These are phyloP conservation scores for Perizoma flavofasciatum DNA, from an alignment of 2,888 invertebrate genomes.

Conservation along the genomic window DNA sequence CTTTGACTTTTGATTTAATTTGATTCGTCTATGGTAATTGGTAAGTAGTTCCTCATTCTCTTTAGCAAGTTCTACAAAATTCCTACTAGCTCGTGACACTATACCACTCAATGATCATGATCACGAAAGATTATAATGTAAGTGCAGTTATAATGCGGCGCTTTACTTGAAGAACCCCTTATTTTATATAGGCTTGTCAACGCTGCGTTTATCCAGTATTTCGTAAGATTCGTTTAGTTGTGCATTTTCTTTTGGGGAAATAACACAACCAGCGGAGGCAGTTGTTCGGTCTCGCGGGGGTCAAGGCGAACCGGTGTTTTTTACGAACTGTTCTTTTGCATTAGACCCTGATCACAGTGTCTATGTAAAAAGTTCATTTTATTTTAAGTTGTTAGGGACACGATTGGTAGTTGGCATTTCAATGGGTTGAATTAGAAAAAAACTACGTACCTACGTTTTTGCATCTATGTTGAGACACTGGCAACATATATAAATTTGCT, in stretches of 20 bases:
- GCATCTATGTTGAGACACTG: too few species aligned
- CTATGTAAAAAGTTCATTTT: constrained; percentile 22
- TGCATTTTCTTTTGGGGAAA: constrained; percentile 31
- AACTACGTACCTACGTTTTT: background rate
- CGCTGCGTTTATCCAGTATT: background rate
- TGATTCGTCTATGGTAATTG: background rate
- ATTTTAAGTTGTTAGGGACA: constrained; percentile 16
- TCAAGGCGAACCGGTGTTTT: constrained; percentile 54
- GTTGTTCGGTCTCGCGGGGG: constrained; percentile 37
- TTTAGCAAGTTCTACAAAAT: too few species aligned
- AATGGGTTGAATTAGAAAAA: constrained; percentile 9
- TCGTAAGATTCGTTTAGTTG: constrained; percentile 1
- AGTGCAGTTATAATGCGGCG: too few species aligned
- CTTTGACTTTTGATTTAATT: background rate
- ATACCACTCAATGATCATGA: background rate
- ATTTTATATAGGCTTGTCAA: background rate
- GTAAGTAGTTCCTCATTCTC: too few species aligned
- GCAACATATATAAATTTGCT: too few species aligned
- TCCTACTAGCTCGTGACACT: too few species aligned
- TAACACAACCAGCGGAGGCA: constrained; percentile 30
- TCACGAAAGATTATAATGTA: background rate
- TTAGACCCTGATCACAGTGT: constrained; percentile 36
- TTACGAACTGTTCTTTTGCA: constrained; percentile 38
- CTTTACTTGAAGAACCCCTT: background rate
- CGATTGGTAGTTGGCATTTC: constrained; percentile 9